Conservation (phyloP, 2,797 vertebrate genomes). For the Ispidina picta region DNA sequence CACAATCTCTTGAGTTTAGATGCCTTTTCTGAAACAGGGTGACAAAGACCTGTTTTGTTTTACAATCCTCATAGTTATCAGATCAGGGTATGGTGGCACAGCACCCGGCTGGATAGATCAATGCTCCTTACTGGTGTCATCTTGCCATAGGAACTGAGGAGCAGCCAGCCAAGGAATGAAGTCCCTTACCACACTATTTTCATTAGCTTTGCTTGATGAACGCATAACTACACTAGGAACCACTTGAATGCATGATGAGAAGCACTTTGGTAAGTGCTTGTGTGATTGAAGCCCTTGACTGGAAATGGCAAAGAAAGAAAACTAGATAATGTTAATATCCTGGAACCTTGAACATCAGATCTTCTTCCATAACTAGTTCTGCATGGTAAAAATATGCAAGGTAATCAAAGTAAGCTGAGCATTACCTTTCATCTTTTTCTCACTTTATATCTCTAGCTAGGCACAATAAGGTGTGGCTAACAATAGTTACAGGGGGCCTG, state of each 20-base stretch:
- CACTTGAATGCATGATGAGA: neutral
- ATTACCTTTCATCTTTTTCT: neutral
- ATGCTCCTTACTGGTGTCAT: accelerated
- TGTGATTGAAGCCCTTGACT: neutral
- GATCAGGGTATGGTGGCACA: neutral
- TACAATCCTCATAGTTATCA: neutral
- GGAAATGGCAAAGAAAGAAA: neutral
- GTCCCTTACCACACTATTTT: neutral
- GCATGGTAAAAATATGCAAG: neutral
- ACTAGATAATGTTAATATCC: neutral
- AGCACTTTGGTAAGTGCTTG: neutral
- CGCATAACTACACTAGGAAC: neutral
- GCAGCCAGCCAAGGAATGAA: neutral
- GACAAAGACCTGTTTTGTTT: neutral
- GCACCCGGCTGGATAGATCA: neutral
- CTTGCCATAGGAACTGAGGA: neutral
- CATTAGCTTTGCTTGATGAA: neutral
- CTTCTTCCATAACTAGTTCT: neutral
- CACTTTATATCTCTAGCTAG: neutral
- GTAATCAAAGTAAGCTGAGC: neutral
- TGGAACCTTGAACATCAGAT: neutral
- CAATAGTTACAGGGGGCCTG: neutral
- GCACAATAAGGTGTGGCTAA: neutral
- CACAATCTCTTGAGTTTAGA: neutral
- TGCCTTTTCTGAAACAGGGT: neutral